A percentile compares a stretch with the other conserved stretches of the same genome.
These are phyloP conservation scores for Ecliptopera silaceata DNA, from an alignment of 2,888 invertebrate species.

Conservation along the genomic window DNA sequence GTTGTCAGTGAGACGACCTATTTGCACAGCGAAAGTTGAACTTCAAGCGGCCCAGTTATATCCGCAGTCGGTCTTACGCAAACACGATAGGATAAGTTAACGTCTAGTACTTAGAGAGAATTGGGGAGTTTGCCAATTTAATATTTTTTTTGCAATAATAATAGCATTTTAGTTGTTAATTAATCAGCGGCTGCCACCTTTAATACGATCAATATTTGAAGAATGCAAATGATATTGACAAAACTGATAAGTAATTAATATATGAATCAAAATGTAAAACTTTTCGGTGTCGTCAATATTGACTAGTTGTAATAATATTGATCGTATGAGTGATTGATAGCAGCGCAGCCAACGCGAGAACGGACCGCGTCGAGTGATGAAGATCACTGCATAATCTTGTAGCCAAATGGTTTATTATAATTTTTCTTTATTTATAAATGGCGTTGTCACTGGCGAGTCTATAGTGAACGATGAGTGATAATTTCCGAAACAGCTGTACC, in stretches of 20 bases:
- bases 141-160: constrained; percentile 61
- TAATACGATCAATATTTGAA: not conserved
- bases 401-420: constrained; percentile 55
- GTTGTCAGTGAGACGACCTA: not conserved
- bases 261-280: not conserved
- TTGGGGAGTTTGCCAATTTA: constrained; percentile 55
- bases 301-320: not conserved
- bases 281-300: not conserved
- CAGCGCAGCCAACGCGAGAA: constrained; percentile 34
- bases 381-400: constrained; percentile 49
- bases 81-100: constrained; percentile 55
- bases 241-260: too few relatives aligned
- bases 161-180: constrained; percentile 47
- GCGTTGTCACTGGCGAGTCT: constrained; percentile 22
- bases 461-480: constrained; percentile 20
- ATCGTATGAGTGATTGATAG: not conserved
- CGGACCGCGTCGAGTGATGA: constrained; percentile 34
- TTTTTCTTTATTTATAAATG: constrained; percentile 35
- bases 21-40: not conserved
- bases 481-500: constrained; percentile 25
- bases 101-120: constrained; percentile 73
- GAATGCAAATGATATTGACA: not conserved
- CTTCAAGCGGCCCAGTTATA: not conserved
- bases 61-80: constrained; percentile 8
- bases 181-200: constrained; percentile 31